Percentiles rank a stretch among this genome's conserved stretches.
Evolutionary conservation across 2,113 vertebrate genomes (phyloP).

Genomic region (Leptodactylus fuscus): DNA sequence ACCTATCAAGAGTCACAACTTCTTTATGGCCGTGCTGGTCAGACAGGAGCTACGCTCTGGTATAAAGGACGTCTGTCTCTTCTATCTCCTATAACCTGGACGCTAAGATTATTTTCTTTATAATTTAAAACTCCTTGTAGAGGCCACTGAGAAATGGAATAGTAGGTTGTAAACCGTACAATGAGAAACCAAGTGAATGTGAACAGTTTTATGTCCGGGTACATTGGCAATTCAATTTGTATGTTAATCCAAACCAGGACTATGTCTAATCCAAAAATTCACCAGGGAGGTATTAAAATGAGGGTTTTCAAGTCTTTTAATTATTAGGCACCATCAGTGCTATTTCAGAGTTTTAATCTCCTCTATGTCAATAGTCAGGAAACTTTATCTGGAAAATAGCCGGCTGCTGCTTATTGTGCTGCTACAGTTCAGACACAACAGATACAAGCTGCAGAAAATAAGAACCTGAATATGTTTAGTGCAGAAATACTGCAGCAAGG

Average conservation of each 20-base stretch:
- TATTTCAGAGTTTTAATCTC: slow-evolving; percentile 41
- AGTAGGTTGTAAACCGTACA: slow-evolving; percentile 3
- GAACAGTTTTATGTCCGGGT: slow-evolving; percentile 22
- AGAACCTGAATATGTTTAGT: no score
- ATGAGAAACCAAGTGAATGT: slow-evolving; percentile 16
- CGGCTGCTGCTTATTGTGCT: neutral
- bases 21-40: neutral
- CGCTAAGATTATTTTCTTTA: neutral
- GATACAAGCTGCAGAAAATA: neutral
- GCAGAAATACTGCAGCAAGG: no score
- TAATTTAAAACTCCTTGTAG: slow-evolving; percentile 43
- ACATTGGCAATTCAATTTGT: slow-evolving; percentile 54
- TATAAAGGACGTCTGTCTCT: slow-evolving; percentile 9
- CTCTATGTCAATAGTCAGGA: slow-evolving; percentile 18
- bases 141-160: slow-evolving; percentile 18
- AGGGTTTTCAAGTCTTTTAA: slow-evolving; percentile 38
- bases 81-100: neutral
- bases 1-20: slow-evolving; percentile 36
- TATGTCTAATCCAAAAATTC: slow-evolving; percentile 40
- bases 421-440: neutral
- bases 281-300: slow-evolving; percentile 40
- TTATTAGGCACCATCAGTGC: slow-evolving; percentile 36
- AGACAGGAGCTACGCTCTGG: neutral
- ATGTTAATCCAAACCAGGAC: slow-evolving; percentile 53
- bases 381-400: neutral